Evolutionary conservation across 1,140 invertebrate species (phyloP), one percentile per base, ranked within the genome.

Genomic region (Campodea augens): DNA sequence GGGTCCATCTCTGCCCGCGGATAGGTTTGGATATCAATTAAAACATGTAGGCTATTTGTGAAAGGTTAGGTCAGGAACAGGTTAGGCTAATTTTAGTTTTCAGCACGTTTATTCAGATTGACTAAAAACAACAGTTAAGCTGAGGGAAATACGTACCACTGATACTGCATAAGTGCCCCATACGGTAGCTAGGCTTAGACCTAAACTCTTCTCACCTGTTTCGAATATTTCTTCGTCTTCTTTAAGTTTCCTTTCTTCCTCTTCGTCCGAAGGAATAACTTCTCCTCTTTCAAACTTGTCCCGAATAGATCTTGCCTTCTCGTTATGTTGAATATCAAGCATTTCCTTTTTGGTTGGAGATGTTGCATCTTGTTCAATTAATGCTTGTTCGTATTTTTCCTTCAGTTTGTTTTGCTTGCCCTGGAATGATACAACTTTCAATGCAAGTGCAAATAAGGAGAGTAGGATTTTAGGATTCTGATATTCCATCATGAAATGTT

Each of bases 361-460:
- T 20, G 38, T 32, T 21, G 43, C 37, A 25, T 57, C 48, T 44
- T 77, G 80, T 54, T 87, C 82, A 49, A 81, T 73, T 1, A 88
- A 79, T 4, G 84, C 85, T 55, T 87, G 81, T 57, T 90, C 84
- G 60, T 91, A 90, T 68, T 85, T 75, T 58, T 90, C 84, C 55
- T 89, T 89, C 63, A 91, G 81, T 54, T 84, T 84, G 1, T 79
- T 80, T 65, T 87, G 83, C 60, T 87, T 86, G 7, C 83, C 84
- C 78, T 82, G 58, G 7, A 63, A 59, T 48, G 46, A 60, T 45
- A 25, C 20, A 29, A 46, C 27, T 15, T 45, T n/a, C n/a, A n/a
- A n/a, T n/a, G n/a, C n/a, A n/a, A n/a, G n/a, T n/a, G n/a, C n/a
- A n/a, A n/a, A n/a, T n/a, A n/a, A n/a, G n/a, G n/a, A n/a, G n/a